Conservation (phyloP, 2,888 invertebrate species). For the Amiota mariae region DNA sequence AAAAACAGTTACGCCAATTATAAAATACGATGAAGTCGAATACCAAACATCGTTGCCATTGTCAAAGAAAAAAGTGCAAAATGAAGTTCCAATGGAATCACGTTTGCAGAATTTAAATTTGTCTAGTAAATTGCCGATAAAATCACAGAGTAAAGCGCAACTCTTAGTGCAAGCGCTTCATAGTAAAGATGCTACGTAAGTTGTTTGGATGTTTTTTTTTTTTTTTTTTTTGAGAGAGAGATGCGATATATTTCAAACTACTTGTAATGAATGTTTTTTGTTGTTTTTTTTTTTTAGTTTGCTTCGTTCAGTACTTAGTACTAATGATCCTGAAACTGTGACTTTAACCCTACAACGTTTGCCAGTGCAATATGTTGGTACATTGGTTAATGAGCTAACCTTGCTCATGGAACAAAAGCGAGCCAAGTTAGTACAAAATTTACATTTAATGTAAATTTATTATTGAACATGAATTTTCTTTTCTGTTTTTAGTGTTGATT, state of each 20-base stretch:
- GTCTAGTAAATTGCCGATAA: slow-evolving; percentile 73
- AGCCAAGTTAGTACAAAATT: slow-evolving; percentile 76
- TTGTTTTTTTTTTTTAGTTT: slow-evolving; percentile 74
- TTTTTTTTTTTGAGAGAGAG: too few relatives aligned
- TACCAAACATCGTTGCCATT: slow-evolving; percentile 63
- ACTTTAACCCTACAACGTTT: slow-evolving; percentile 83
- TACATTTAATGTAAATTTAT: not conserved
- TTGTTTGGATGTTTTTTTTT: too few relatives aligned
- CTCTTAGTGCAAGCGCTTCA: slow-evolving; percentile 88
- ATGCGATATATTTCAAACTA: not conserved
- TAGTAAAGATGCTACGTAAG: slow-evolving; percentile 83
- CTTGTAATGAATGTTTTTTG: not conserved
- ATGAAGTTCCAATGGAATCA: slow-evolving; percentile 82
- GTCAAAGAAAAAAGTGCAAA: slow-evolving; percentile 62
- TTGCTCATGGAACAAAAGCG: slow-evolving; percentile 79
- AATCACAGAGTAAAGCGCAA: slow-evolving; percentile 84
- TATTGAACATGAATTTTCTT: not conserved
- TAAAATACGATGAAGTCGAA: slow-evolving; percentile 62
- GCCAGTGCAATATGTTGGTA: slow-evolving; percentile 83
- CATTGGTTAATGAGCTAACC: slow-evolving; percentile 83
- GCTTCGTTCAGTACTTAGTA: slow-evolving; percentile 82
- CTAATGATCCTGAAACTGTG: slow-evolving; percentile 80
- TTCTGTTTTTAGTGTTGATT: slow-evolving; percentile 62
- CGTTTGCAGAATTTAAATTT: slow-evolving; percentile 86
- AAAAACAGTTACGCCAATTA: slow-evolving; percentile 64